A percentile compares a stretch with the other conserved stretches of the same genome.
Conservation (phyloP, 1,140 invertebrate species). For the Nasonia vitripennis region DNA sequence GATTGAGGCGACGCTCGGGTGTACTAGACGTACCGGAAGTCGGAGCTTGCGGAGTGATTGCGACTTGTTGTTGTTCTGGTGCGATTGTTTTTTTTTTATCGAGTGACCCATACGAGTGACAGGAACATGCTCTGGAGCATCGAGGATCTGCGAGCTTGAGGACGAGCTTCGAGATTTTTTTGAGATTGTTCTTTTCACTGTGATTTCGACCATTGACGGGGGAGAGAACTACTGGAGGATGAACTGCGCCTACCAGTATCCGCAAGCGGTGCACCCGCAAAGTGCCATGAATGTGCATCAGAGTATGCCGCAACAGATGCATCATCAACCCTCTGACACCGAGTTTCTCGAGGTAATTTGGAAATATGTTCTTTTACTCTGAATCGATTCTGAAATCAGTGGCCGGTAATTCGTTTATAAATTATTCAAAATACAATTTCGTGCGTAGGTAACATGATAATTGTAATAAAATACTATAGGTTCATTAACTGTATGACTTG, state of each 20-base stretch:
- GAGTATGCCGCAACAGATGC: conserved; percentile 64
- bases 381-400: too few relatives aligned
- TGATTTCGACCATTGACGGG: background rate
- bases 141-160: background rate
- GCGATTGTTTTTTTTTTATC: too few relatives aligned
- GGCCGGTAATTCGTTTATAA: too few relatives aligned
- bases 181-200: background rate
- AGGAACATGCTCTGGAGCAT: background rate
- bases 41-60: conserved; percentile 5
- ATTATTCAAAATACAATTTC: too few relatives aligned
- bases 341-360: conserved; percentile 71
- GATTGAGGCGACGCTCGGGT: background rate
- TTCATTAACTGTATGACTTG: too few relatives aligned
- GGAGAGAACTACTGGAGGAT: conserved; percentile 56
- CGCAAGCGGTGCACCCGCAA: conserved; percentile 69
- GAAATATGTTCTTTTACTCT: background rate
- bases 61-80: background rate
- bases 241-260: conserved; percentile 74
- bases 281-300: conserved; percentile 68
- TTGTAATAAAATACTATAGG: too few relatives aligned
- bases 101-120: background rate
- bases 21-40: background rate
- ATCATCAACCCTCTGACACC: conserved; percentile 63
- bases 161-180: background rate
- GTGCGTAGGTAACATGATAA: too few relatives aligned